Evolutionary conservation across 2,888 invertebrate genomes (phyloP), one percentile per base, ranked within the genome.

Genomic region (Sminthurides aquaticus): DNA sequence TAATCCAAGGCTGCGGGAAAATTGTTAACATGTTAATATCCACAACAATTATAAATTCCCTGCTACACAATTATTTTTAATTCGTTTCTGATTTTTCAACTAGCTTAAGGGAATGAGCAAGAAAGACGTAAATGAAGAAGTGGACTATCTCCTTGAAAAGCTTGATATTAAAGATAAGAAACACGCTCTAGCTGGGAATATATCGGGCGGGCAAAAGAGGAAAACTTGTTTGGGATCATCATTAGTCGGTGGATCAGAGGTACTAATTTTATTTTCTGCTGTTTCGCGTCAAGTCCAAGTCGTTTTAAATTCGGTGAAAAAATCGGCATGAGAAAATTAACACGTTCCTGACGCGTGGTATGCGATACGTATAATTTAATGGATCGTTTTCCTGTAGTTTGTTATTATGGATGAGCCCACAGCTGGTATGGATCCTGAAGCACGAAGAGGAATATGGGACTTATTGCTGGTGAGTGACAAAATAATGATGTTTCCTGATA

Each of bases 181-280:
- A 1, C 76, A 86, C 72, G 79, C 80, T 43, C 78, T 83, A 69
- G 85, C 87, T 0, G 77, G 79, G 28, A 82, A 84, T 61, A 80
- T 96, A 65, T 95, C 95, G 0, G 95, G 95, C n/a, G 97, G 96
- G 8, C 95, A 94, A 86, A 90, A 93, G 79, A 83, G 97, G 62
- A 88, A 93, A 71, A 79, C 96, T 55, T 91, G 90, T 56, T 83
- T 95, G 25, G 92, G 88, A 43, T 90, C 93, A 78, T 90, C 94
- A 0, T 82, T 94, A 55, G 85, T 91, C 43, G 92, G 92, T 0
- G 85, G 86, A 70, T 87, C 91, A n/a, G 71, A 73, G 62, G 74
- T 72, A 61, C 24, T 27, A 54, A 60, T 49, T 59, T 48, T 27
- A 43, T 11, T 43, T 43, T 43, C 43, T 43, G 43, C n/a, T n/a